Percentiles rank a stretch among this genome's conserved stretches.
Evolutionary conservation across 2,113 vertebrate genomes (phyloP).

Genomic region (Trachemys scripta): DNA sequence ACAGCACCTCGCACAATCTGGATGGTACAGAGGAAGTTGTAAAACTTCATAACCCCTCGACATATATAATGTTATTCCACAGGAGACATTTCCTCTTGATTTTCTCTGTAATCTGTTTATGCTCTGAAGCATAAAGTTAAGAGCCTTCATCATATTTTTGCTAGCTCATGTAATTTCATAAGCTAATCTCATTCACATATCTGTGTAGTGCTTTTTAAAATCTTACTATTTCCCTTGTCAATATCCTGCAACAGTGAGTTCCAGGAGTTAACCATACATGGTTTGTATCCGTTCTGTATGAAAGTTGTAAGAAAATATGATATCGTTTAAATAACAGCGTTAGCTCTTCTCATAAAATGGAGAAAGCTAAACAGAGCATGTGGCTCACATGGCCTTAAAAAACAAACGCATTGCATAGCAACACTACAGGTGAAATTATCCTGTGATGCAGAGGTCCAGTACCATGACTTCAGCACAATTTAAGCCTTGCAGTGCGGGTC

Average conservation of each 20-base stretch:
- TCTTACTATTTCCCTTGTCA: background rate
- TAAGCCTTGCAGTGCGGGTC: background rate
- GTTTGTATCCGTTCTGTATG: background rate
- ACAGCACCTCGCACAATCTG: accelerated
- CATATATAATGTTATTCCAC: background rate
- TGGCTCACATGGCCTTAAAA: accelerated
- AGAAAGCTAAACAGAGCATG: accelerated
- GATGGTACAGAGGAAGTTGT: background rate
- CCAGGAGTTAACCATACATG: background rate
- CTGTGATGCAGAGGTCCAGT: background rate
- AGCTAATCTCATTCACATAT: accelerated
- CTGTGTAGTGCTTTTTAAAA: background rate
- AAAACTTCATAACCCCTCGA: background rate
- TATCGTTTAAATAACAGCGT: background rate
- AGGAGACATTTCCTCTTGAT: background rate
- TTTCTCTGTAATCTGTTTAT: background rate
- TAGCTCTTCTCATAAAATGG: background rate
- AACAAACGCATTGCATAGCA: background rate
- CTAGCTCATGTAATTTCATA: background rate
- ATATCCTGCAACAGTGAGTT: accelerated
- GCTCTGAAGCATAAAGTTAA: background rate
- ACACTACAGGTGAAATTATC: background rate
- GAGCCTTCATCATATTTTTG: background rate
- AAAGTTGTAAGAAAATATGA: background rate
- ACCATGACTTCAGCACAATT: background rate